Base-by-base conservation (phyloP, 2,113 vertebrate species). In the Trinectes maculatus region DNA sequence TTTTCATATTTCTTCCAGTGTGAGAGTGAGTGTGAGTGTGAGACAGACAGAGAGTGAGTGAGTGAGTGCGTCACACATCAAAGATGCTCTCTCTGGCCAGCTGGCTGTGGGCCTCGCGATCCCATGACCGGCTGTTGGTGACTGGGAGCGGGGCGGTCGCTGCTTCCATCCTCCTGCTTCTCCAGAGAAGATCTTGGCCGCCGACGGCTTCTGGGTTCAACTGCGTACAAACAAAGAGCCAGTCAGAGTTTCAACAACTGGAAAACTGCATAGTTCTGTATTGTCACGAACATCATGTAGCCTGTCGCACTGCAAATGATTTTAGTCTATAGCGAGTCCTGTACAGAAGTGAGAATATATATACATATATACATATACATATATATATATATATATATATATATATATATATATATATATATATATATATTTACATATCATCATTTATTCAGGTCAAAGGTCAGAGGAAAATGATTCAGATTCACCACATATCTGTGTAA, bases 101-200 rank as follows among this genome's bases (percentile, higher is more conserved):
- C 80, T 89, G 88, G 84, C 82, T 18, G 46, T 16, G 57, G 8
- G 54, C 74, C 74, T 24, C 49, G 15, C 24, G 42, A 80, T 79
- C 89, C 59, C 76, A 83, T 87, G 85, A 88, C 84, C 60, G 83
- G 53, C 78, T 85, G 79, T 66, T 29, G 58, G 61, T 53, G 59
- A 52, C 22, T 62, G 59, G 55, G 54, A 85, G 53, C 57, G 46
- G 46, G 46, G 79, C 52, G 60, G 48, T 49, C 49, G n/a, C 53
- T 59, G 65, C 56, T 46, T 57, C 61, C 9, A 56, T 54, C 73
- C 57, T 43, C 29, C 46, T 31, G 36, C 47, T 74, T 77, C 67
- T 66, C 64, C 10, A 12, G 16, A 70, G 59, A 55, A 65, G 21
- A 69, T 75, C 53, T 68, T 84, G 80, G 76, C 84, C 73, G 51